Evolutionary conservation across 64 coral and sea anemone species (phyloP).

Genomic region (Trachythela sp.): DNA sequence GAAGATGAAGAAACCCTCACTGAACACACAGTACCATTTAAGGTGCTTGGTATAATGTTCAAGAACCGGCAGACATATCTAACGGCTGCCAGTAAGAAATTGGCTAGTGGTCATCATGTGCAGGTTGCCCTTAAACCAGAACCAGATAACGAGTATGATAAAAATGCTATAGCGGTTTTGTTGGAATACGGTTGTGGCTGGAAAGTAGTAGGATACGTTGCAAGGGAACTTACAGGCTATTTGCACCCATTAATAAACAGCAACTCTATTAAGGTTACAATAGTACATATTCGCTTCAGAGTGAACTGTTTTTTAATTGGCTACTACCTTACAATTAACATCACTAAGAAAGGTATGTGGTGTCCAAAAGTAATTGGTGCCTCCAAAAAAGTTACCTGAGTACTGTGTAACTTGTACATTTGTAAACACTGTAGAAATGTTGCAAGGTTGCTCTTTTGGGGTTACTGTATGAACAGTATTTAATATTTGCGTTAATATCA

Average conservation of each 20-base stretch:
- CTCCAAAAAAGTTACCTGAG: too few relatives aligned
- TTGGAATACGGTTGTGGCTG: slow-evolving; percentile 35
- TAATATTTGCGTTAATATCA: too few relatives aligned
- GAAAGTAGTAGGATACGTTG: slow-evolving; percentile 45
- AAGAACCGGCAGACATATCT: slow-evolving; percentile 34
- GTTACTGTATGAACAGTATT: too few relatives aligned
- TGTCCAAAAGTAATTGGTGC: too few relatives aligned
- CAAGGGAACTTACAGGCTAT: not conserved
- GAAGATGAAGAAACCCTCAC: not conserved
- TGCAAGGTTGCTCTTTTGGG: too few relatives aligned
- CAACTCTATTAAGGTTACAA: not conserved
- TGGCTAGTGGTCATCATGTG: not conserved
- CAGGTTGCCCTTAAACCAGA: slow-evolving; percentile 11
- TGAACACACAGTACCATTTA: slow-evolving; percentile 48
- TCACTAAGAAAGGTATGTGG: too few relatives aligned
- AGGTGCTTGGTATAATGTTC: slow-evolving; percentile 28
- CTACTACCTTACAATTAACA: too few relatives aligned
- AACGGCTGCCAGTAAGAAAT: not conserved
- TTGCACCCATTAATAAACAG: slow-evolving; percentile 11
- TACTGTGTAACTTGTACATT: too few relatives aligned
- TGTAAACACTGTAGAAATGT: too few relatives aligned
- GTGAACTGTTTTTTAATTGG: too few relatives aligned
- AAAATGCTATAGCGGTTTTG: slow-evolving; percentile 36
- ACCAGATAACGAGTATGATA: slow-evolving; percentile 50
- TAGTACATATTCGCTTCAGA: too few relatives aligned